Percentiles rank a stretch among this genome's conserved stretches.
These are phyloP conservation scores for Argopecten irradians DNA, from an alignment of 1,140 invertebrate genomes.

Conservation along the genomic window DNA sequence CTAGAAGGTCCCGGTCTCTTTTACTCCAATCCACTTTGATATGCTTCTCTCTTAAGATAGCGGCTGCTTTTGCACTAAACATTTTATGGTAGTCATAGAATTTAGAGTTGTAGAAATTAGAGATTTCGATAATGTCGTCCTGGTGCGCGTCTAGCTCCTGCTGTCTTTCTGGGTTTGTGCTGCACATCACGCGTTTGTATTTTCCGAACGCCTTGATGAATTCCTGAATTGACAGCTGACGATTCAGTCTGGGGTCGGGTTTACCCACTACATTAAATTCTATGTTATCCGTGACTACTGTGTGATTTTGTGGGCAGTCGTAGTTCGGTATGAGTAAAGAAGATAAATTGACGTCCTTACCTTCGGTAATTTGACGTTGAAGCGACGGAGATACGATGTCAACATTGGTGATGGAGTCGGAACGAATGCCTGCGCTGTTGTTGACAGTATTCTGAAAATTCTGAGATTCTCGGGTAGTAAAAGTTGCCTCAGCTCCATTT, in stretches of 20 bases:
- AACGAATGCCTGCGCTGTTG: too few species aligned
- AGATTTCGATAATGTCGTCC: slow-evolving; percentile 26
- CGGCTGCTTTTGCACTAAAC: slow-evolving; percentile 29
- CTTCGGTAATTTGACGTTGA: neutral
- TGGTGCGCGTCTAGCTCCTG: slow-evolving; percentile 19
- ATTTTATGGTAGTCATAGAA: too few species aligned
- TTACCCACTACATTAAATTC: too few species aligned
- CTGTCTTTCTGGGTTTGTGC: slow-evolving; percentile 8
- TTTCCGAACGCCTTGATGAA: slow-evolving; percentile 33
- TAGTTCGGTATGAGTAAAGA: too few species aligned
- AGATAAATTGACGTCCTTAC: slow-evolving; percentile 27
- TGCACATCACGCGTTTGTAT: slow-evolving; percentile 30
- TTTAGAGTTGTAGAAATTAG: too few species aligned
- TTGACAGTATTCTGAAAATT: too few species aligned
- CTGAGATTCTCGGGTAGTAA: too few species aligned
- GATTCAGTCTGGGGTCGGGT: slow-evolving; percentile 23
- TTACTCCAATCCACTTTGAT: slow-evolving; percentile 25
- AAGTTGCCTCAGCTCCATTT: too few species aligned
- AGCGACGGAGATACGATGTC: neutral
- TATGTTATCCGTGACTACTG: too few species aligned
- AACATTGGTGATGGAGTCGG: too few species aligned
- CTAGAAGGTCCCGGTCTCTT: slow-evolving; percentile 19
- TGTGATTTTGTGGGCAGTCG: too few species aligned
- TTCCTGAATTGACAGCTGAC: neutral
- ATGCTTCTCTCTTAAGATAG: neutral